Conservation (phyloP, 2,888 invertebrate genomes). For the Tinea trinotella region DNA sequence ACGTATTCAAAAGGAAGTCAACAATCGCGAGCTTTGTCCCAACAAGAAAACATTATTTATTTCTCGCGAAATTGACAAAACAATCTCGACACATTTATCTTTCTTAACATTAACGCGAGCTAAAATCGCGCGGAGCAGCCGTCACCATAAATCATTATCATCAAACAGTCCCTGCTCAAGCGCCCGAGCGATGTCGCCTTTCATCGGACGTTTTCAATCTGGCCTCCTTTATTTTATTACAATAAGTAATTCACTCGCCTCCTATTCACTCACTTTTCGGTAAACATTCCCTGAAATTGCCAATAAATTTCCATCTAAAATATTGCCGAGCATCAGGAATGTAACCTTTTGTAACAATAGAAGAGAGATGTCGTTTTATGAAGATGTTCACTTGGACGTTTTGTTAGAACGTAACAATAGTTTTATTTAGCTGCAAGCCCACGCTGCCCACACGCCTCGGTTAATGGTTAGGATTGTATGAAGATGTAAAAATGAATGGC, state of each 20-base stretch:
- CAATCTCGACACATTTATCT: constrained; percentile 57
- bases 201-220: constrained; percentile 67
- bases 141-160: constrained; percentile 68
- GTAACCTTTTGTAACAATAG: constrained; percentile 50
- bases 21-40: constrained; percentile 24
- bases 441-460: constrained; percentile 67
- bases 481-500: constrained; percentile 67
- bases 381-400: constrained; percentile 68
- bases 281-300: constrained; percentile 66
- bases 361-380: constrained; percentile 52
- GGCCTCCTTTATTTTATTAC: constrained; percentile 66
- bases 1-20: constrained; percentile 8
- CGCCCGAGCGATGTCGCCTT: constrained; percentile 42
- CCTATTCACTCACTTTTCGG: constrained; percentile 62
- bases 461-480: constrained; percentile 64
- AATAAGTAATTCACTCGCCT: constrained; percentile 67
- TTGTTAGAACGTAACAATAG: constrained; percentile 65
- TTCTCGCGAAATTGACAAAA: constrained; percentile 41
- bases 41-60: constrained; percentile 35
- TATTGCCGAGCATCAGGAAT: constrained; percentile 43
- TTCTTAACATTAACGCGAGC: constrained; percentile 51
- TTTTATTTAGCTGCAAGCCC: constrained; percentile 67
- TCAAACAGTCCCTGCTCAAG: constrained; percentile 44
- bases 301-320: constrained; percentile 66
- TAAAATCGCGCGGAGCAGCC: constrained; percentile 57